Base-by-base conservation (phyloP, 1,140 invertebrate species). In the Scaptomyza hsui region DNA sequence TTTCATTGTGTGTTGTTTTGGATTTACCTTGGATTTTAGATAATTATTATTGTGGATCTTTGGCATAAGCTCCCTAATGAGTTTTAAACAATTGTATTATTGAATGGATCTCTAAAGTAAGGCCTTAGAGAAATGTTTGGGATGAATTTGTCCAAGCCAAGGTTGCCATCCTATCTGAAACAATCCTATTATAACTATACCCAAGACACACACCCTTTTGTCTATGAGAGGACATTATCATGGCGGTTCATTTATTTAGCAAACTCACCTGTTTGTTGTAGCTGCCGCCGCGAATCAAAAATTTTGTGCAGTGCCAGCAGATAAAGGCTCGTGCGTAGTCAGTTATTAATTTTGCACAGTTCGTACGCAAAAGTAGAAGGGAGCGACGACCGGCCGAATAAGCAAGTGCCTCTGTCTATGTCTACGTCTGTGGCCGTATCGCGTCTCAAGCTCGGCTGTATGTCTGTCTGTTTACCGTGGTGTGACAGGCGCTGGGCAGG, bases 351-450 rank as follows among this genome's bases (percentile, higher is more conserved):
- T 63, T 55, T 55, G 67, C 59, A 63, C 44, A 55, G 13, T 52
- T 62, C 39, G 37, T 26, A 69, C 59, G 49, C 41, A 48, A 53
- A 53, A 48, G 10, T 16, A 35, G 32, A 41, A 56, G 47, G 47
- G 62, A 57, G 52, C 61, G 62, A 39, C 68, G 52, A 57, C 45
- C 61, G 52, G 21, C 52, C 45, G 45, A 45, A 57, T 65, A 52
- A 64, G 51, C 42, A 56, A 63, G 9, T 21, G 52, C 18, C 21
- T 26, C 39, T 56, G 44, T 63, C 49, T 29, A 44, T 44, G 41
- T 39, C 59, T 61, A 6, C 26, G 57, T 37, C 62, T 48, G 32
- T 9, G 12, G 47, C 37, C 13, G 35, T 29, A 21, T 44, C 48
- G 47, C 12, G 47, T 52, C 49, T 53, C 32, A 64, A 70, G 60